These are phyloP conservation scores for Chymomyza fuscimana DNA, from an alignment of 2,888 invertebrate genomes.

Conservation along the genomic window DNA sequence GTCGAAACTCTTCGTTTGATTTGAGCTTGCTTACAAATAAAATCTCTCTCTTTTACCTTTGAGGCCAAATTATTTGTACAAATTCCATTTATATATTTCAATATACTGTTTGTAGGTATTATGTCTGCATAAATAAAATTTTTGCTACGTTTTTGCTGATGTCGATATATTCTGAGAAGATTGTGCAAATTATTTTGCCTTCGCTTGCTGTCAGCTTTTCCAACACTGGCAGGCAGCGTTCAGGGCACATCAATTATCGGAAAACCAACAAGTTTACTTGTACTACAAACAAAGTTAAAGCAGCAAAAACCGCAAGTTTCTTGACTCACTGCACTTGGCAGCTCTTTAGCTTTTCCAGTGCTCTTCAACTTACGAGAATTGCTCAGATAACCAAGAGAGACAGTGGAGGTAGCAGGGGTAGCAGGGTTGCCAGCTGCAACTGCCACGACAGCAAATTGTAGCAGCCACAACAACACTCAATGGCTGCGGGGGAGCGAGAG, in stretches of 20 bases:
- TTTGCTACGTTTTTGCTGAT: background rate
- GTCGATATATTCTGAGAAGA: background rate
- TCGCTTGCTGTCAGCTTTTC: background rate
- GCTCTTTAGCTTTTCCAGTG: background rate
- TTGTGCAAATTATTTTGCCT: background rate
- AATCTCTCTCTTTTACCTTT: background rate
- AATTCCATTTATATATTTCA: background rate
- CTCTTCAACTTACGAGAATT: background rate
- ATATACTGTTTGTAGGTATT: background rate
- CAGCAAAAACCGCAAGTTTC: background rate
- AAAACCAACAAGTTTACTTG: background rate
- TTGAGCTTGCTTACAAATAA: background rate
- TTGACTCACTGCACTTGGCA: constrained; percentile 2
- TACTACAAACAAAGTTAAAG: background rate
- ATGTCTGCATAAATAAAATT: background rate
- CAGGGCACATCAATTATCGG: background rate
- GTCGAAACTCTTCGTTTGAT: no score
- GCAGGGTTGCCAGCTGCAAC: no score
- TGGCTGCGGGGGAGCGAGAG: no score
- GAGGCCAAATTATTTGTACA: background rate
- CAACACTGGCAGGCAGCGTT: background rate
- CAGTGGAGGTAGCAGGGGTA: no score
- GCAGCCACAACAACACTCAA: no score
- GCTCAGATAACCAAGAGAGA: background rate
- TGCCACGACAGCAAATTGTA: no score